Evolutionary conservation across 2,888 invertebrate genomes (phyloP), one percentile per base, ranked within the genome.

Genomic region (Papilio gigon): DNA sequence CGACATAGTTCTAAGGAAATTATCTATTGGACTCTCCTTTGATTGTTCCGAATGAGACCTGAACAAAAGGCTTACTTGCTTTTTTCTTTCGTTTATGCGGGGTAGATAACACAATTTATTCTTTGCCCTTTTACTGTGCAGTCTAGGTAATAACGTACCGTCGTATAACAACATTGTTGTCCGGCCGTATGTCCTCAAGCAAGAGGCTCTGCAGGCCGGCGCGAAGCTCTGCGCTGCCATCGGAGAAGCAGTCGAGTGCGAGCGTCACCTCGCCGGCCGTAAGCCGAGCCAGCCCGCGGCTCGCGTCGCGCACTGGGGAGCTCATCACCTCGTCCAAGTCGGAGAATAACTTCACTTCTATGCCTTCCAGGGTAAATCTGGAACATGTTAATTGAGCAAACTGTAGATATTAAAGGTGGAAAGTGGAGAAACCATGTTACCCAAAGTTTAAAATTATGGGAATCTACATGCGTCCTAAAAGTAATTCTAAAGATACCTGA

Each of bases 301-400:
- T 95, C 73, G 95, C 77, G 78, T 96, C 95, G 4, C 96, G 89
- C 0, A 96, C 95, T 0, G 96, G 96, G 0, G 96, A 96, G 78
- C 95, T 95, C 8, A 96, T 84, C 0, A 95, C 92, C 83, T 96
- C 96, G 67, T 95, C 95, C 74, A 95, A 94, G 79, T 96, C 96
- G 22, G 94, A 94, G 84, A 95, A 96, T 0, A 96, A 86, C 74
- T 94, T 93, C 1, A 96, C 76, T 74, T 94, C 94, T n/a, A 96
- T 75, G 35, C 96, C 95, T 72, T 96, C 96, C 30, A 96, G 83
- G 0, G 93, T 92, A 68, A 95, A 93, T 74, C 94, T 94, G 76
- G 1, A 71, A 71, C 59, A 27, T 35, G 42, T 11, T 0, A 27
- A 30, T 2, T 22, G 4, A 1, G 0, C 14, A n/a, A n/a, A n/a